phyloP scores from a whole-genome alignment of 1,140 invertebrate genomes.

The Olivierus martensii region DNA sequence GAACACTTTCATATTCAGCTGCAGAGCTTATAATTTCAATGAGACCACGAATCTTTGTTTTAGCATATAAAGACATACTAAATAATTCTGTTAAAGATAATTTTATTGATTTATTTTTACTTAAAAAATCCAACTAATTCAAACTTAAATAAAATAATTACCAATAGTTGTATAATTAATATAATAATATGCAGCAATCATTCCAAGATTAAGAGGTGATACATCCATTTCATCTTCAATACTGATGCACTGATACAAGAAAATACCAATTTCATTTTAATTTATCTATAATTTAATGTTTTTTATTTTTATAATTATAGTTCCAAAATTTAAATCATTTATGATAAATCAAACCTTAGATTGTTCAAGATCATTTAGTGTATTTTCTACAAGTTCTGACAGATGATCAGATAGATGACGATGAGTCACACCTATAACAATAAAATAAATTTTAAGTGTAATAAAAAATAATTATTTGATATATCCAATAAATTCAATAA shows the following conservation, averaged over 20 bases:
- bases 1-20: slow-evolving; percentile 88
- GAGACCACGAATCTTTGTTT: slow-evolving; percentile 93
- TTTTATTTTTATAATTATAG: no score
- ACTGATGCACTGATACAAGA: slow-evolving; percentile 77
- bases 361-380: slow-evolving; percentile 87
- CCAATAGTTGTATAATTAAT: slow-evolving; percentile 97
- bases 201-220: slow-evolving; percentile 89
- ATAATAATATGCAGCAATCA: slow-evolving; percentile 99
- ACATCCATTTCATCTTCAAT: slow-evolving; percentile 98
- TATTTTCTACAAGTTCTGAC: slow-evolving; percentile 95
- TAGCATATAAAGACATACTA: slow-evolving; percentile 87
- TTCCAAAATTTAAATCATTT: slow-evolving; percentile 12
- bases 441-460: no score
- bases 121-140: no score
- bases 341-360: slow-evolving; percentile 48
- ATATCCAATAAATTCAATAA: slow-evolving; percentile 28
- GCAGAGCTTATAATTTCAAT: slow-evolving; percentile 97
- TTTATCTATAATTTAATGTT: no score
- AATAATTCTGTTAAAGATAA: slow-evolving; percentile 63
- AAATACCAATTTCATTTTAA: slow-evolving; percentile 24
- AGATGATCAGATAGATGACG: slow-evolving; percentile 95
- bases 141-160: slow-evolving; percentile 22
- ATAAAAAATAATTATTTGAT: no score
- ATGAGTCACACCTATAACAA: slow-evolving; percentile 60
- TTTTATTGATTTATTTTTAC: no score